Evolutionary conservation across 2,113 vertebrate species (phyloP).

Genomic region (Dasypus novemcinctus): DNA sequence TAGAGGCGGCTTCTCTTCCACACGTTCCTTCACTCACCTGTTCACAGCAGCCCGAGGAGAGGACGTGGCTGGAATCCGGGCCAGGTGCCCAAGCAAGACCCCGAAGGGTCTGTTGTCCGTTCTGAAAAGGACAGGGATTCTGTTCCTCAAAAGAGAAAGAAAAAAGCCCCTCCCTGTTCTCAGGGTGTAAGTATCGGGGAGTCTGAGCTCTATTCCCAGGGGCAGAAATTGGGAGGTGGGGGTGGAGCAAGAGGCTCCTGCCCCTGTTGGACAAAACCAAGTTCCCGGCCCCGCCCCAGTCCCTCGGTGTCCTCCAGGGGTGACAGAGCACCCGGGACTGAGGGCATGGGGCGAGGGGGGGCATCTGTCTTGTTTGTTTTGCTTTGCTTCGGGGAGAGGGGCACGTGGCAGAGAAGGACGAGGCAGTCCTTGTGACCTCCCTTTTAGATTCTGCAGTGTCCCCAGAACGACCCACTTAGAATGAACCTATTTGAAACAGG

Average conservation of each 20-base stretch:
- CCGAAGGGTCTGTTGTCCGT: constrained; percentile 83
- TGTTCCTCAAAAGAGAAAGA: too few relatives aligned
- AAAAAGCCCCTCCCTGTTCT: not conserved
- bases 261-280: constrained; percentile 93
- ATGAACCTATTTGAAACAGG: not conserved
- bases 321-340: accelerated
- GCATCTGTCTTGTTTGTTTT: not conserved
- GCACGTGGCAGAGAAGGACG: not conserved
- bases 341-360: too few relatives aligned
- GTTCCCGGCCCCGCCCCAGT: constrained; percentile 92
- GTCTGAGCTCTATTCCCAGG: not conserved
- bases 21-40: not conserved
- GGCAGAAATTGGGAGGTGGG: constrained; percentile 83
- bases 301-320: constrained; percentile 90
- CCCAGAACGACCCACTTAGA: not conserved
- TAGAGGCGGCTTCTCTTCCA: not conserved
- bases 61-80: constrained; percentile 90
- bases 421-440: not conserved
- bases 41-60: constrained; percentile 87
- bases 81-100: constrained; percentile 93
- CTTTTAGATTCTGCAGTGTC: not conserved
- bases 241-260: constrained; percentile 89
- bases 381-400: not conserved
- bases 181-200: not conserved
- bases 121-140: not conserved